Evolutionary conservation across 1,140 invertebrate species (phyloP), one percentile per base, ranked within the genome.

Genomic region (Drosophila arawakana): DNA sequence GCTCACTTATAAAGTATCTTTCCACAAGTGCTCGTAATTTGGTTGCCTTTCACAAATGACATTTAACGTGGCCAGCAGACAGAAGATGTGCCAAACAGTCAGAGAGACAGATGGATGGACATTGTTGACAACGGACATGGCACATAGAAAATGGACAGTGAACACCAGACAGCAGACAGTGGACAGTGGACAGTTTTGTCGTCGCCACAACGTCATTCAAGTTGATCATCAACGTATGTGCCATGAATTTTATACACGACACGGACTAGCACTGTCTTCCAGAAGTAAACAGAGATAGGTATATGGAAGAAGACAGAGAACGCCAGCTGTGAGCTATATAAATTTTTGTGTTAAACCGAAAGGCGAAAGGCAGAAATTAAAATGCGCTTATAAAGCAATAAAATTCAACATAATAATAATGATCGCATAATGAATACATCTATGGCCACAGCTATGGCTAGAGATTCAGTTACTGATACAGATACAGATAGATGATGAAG

Each of bases 321-420:
- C 15, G 65, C 52, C 54, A 66, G 30, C 65, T 68, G 66, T 65
- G 81, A 80, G 77, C 66, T 80, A 84, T 58, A 80, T 77, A 77
- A 80, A 80, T 84, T 81, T 76, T 70, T 67, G 81, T 70, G 78
- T 70, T 52, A 18, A 44, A 30, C 37, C 25, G 25, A 30, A 30
- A 30, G 78, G 81, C 80, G 83, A 88, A 88, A 88, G 83, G 83
- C 84, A 89, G 80, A 89, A 88, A 88, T 88, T 88, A 88, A 89
- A 88, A 88, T 83, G 83, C 84, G 84, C 84, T 88, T 88, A 88
- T 88, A 89, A 89, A 89, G 83, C 83, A 88, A 88, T 88, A 88
- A 86, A 88, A 88, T 80, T 71, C 73, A 88, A 68, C 83, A 88
- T 80, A 80, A 89, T 86, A 88, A 78, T 83, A 88, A 89, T 88